Percentiles rank a stretch among this genome's conserved stretches.
Evolutionary conservation across 2,113 vertebrate species (phyloP).

Genomic region (Daubentonia madagascariensis): DNA sequence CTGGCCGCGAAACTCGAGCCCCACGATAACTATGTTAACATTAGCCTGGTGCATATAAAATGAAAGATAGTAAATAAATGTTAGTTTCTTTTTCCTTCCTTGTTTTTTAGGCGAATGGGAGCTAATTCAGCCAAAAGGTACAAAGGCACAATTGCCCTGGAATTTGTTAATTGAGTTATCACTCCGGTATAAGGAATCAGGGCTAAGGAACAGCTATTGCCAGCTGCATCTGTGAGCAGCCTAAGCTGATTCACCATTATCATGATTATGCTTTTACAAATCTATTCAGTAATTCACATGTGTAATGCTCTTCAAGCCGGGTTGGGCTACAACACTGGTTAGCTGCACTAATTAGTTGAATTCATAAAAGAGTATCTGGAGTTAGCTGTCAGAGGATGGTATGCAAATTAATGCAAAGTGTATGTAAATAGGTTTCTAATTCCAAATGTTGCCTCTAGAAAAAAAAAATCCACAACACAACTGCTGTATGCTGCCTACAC

Average conservation of each 20-base stretch:
- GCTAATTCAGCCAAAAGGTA: neutral
- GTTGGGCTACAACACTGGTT: neutral
- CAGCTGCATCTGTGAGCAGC: neutral
- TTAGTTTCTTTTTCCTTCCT: neutral
- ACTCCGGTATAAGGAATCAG: neutral
- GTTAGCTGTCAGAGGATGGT: neutral
- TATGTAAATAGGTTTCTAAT: neutral
- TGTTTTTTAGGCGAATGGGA: neutral
- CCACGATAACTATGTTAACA: neutral
- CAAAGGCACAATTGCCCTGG: neutral
- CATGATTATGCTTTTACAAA: neutral
- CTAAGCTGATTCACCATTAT: neutral
- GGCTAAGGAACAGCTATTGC: neutral
- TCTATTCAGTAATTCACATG: neutral
- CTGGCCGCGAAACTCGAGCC: too few relatives aligned
- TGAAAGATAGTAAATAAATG: neutral
- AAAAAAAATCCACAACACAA: neutral
- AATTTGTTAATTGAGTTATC: neutral
- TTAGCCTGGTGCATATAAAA: neutral
- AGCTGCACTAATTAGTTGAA: neutral
- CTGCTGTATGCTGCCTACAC: neutral
- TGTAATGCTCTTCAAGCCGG: neutral
- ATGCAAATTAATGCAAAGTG: slow-evolving; percentile 43
- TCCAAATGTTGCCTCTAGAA: neutral
- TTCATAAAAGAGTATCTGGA: neutral